Conservation (phyloP, 92 coral and sea anemone species). For the Porites cylindrica region DNA sequence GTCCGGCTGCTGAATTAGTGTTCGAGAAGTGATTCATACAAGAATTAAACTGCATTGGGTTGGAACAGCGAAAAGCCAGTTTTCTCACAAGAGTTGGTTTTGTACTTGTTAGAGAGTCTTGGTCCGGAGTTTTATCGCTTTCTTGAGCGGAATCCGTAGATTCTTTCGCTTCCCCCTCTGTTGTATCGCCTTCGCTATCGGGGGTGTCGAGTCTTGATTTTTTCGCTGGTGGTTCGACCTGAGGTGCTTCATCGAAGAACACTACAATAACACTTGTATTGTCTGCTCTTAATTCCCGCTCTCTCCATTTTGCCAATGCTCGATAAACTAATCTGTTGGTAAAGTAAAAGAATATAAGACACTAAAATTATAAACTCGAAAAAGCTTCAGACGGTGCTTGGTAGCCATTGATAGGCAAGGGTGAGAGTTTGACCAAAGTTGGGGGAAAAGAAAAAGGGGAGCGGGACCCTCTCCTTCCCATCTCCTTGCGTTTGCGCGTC, state of each 20-base stretch:
- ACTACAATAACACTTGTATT: conserved; percentile 92
- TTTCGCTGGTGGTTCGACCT: conserved; percentile 43
- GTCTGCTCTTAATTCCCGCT: conserved; percentile 89
- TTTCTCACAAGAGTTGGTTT: conserved; percentile 84
- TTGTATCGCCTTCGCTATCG: conserved; percentile 75
- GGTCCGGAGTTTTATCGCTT: conserved; percentile 49
- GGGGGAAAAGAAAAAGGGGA: no score
- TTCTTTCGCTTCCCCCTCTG: conserved; percentile 81
- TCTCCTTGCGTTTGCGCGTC: no score
- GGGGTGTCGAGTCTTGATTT: conserved; percentile 56
- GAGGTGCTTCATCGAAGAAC: conserved; percentile 85
- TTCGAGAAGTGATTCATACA: conserved; percentile 9
- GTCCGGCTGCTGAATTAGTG: neutral
- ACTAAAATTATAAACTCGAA: neutral
- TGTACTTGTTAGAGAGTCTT: conserved; percentile 23
- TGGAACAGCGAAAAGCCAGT: conserved; percentile 78
- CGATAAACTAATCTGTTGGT: conserved; percentile 74
- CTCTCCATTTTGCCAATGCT: conserved; percentile 93
- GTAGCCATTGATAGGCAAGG: no score
- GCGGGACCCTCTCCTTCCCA: no score
- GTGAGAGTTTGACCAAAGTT: no score
- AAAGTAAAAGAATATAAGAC: neutral
- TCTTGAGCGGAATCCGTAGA: conserved; percentile 73
- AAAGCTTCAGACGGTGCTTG: no score
- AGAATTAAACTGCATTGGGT: conserved; percentile 23